Base-by-base conservation (phyloP, 2,113 vertebrate species). In the Platichthys stellatus region DNA sequence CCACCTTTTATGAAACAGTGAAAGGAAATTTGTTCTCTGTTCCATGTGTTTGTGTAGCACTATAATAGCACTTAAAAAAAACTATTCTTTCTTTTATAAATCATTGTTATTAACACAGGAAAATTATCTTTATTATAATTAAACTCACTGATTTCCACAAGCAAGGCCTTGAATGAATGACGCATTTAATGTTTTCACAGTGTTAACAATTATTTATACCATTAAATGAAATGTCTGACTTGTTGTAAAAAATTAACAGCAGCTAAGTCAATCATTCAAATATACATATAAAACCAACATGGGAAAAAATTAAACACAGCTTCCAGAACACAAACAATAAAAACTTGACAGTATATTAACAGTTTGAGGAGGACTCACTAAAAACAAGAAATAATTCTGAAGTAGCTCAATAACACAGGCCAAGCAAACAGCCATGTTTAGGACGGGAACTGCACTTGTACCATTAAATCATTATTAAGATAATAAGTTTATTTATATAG, bases 11-110 rank as follows among this genome's bases (percentile, higher is more conserved):
- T 86, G 64, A 81, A 80, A 49, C 11, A 57, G 47, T 82, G 61
- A 88, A 83, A 80, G 64, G 20, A 76, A 84, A 79, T 72, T 74
- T 85, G 82, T 88, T 84, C 73, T 56, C 54, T 59, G 15, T 62
- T 75, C 64, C 20, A 31, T 47, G 45, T 5, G 5, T 69, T 69
- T 76, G 58, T 69, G 21, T 62, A 54, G 51, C 28, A 43, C 57
- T 40, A 43, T 43, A 61, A 61, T 51, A 35, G 53, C 21, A 21
- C 54, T 7, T 10, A 31, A 43, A 31, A 38, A 38, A 43, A 47
- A 56, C 20, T 13, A 59, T 38, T 18, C 18, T 9, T 7, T 40
- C 0, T 18, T 18, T 8, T 56, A 7, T 26, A 51, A 21, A 59
- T 18, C 17, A 43, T 20, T 23, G 24, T 38, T 62, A 58, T 59